phyloP scores from a whole-genome alignment of 2,797 vertebrate genomes.

The Sebastes iracundus region DNA sequence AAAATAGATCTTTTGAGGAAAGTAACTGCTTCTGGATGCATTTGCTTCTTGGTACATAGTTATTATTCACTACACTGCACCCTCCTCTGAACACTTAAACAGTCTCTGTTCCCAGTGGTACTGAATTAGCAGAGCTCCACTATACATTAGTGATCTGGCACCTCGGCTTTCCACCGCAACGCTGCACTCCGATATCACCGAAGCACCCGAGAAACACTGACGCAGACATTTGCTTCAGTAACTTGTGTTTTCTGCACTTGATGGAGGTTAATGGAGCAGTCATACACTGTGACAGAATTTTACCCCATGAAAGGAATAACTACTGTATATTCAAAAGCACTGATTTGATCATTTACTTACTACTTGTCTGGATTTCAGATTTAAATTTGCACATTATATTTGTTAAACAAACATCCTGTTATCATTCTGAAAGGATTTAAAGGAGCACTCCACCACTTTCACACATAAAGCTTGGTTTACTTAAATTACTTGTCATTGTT shows the following conservation, averaged over 20 bases:
- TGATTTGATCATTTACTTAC: not conserved
- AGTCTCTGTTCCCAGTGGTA: not conserved
- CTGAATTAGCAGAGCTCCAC: slow-evolving; percentile 3
- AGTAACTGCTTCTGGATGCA: not conserved
- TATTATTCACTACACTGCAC: not conserved
- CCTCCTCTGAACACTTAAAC: not conserved
- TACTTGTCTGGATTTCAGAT: not conserved
- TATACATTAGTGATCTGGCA: slow-evolving; percentile 7
- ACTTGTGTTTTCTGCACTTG: not conserved
- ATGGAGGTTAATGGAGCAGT: not conserved
- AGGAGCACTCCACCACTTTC: not conserved
- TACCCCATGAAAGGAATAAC: not conserved
- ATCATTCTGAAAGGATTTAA: too few species aligned
- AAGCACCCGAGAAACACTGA: not conserved
- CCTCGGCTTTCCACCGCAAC: not conserved
- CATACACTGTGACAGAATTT: not conserved
- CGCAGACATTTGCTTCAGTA: not conserved
- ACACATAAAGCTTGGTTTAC: not conserved
- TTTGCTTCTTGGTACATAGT: not conserved
- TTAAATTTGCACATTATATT: too few species aligned
- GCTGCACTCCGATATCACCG: not conserved
- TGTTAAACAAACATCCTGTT: too few species aligned
- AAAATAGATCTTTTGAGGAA: slow-evolving; percentile 10
- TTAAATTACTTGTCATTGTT: too few species aligned
- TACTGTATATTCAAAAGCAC: not conserved